Base-by-base conservation (phyloP, 2,113 vertebrate genomes). In the Opisthocomus hoazin region DNA sequence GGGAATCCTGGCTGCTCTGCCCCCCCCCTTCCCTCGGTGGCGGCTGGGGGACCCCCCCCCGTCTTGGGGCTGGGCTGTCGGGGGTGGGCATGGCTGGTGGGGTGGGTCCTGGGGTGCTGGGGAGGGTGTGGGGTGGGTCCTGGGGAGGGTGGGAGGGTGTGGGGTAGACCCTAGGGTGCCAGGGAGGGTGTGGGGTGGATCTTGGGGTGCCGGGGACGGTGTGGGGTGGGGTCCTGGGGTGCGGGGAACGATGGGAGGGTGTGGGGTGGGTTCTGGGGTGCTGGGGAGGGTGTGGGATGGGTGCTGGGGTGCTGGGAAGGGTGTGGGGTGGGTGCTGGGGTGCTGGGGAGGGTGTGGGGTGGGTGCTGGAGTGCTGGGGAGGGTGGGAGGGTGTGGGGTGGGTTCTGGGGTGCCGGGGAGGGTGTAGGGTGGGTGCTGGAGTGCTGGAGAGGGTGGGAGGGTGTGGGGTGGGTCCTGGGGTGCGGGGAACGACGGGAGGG, bases 211-310 rank as follows among this genome's bases (percentile, higher is more conserved):
- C 41, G 41, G 21, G 79, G 34, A 10, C 32, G 30, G 22, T 7
- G 32, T 7, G 5, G 36, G 29, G 5, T 18, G n/a, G 14, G n/a
- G 29, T 69, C 34, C 26, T 5, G 12, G 68, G n/a, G 68, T 68
- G 45, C 12, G 0, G 4, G n/a, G n/a, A n/a, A n/a, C n/a, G n/a
- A n/a, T n/a, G 19, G 32, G 12, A 22, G 27, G 37, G 6, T 4
- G 34, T 3, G 39, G 48, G 48, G 39, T 24, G 41, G 41, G 41
- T 43, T 15, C 41, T 15, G 41, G 41, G 41, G 41, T 11, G 41
- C 41, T 15, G 15, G 41, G 41, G 41, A 43, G 41, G 41, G 41
- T 43, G 46, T 26, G 11, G 43, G 21, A 4, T 16, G 12, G 43
- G 23, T 69, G 24, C 26, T 4, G 9, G 68, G n/a, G 68, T 48